These are phyloP conservation scores for Megalonaias nervosa DNA, from an alignment of 1,140 invertebrate species.

Conservation along the genomic window DNA sequence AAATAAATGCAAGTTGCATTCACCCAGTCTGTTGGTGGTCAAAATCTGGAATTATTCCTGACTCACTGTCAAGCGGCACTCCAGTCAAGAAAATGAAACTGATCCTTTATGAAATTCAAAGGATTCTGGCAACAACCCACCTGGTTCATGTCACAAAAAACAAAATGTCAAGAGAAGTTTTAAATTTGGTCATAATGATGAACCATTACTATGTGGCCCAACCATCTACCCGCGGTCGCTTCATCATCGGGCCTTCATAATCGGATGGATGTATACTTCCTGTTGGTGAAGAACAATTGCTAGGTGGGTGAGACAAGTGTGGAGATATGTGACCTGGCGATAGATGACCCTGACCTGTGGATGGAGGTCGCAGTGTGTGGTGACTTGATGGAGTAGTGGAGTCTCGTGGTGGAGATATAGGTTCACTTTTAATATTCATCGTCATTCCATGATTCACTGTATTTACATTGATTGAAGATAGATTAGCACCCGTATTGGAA, in stretches of 20 bases:
- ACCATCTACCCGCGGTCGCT: constrained; percentile 59
- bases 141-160: too few relatives aligned
- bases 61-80: too few relatives aligned
- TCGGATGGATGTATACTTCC: constrained; percentile 42
- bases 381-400: constrained; percentile 69
- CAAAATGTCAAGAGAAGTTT: too few relatives aligned
- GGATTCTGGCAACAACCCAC: not conserved
- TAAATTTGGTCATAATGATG: too few relatives aligned
- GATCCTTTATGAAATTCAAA: not conserved
- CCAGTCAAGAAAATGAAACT: too few relatives aligned
- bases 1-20: too few relatives aligned
- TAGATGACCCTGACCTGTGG: constrained; percentile 47
- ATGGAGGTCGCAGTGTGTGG: constrained; percentile 58
- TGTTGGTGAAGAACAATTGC: constrained; percentile 57
- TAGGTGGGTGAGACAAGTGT: constrained; percentile 39
- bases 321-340: constrained; percentile 57
- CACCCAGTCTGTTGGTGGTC: too few relatives aligned
- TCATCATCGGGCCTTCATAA: constrained; percentile 62
- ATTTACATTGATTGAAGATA: constrained; percentile 79
- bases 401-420: constrained; percentile 89
- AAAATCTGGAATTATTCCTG: too few relatives aligned
- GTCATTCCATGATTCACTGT: constrained; percentile 83
- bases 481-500: constrained; percentile 33
- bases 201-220: constrained; percentile 57
- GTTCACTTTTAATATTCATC: constrained; percentile 95